Percentiles rank a stretch among this genome's conserved stretches.
Conservation (phyloP, 2,888 invertebrate species). For the Aspidapion aeneum region DNA sequence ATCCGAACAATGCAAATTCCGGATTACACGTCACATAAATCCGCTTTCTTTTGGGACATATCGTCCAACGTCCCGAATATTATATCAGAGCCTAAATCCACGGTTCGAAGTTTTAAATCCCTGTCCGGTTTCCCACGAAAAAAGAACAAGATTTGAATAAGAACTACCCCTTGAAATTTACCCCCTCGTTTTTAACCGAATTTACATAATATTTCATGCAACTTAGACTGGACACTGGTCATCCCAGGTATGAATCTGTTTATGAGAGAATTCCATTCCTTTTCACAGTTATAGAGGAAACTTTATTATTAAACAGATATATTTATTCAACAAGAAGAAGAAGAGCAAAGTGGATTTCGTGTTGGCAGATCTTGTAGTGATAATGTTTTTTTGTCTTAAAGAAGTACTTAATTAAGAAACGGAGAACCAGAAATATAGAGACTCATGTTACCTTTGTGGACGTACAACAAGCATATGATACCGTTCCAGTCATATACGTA, state of each 20-base stretch:
- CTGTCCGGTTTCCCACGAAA: slow-evolving; percentile 39
- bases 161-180: slow-evolving; percentile 32
- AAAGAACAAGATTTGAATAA: slow-evolving; percentile 41
- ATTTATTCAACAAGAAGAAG: too few species aligned
- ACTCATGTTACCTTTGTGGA: too few species aligned
- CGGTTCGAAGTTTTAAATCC: not conserved
- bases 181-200: slow-evolving; percentile 29
- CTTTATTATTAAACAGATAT: too few species aligned
- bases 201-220: slow-evolving; percentile 40
- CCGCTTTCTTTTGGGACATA: slow-evolving; percentile 21
- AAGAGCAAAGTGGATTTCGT: too few species aligned
- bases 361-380: too few species aligned
- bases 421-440: too few species aligned
- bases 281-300: too few species aligned
- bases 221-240: slow-evolving; percentile 40
- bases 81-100: slow-evolving; percentile 19
- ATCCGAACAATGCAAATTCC: slow-evolving; percentile 34
- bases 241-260: slow-evolving; percentile 30
- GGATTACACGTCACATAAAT: slow-evolving; percentile 32
- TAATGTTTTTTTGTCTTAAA: too few species aligned
- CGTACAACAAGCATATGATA: too few species aligned
- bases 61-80: slow-evolving; percentile 24
- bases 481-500: too few species aligned
- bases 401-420: too few species aligned
- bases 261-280: too few species aligned